Evolutionary conservation across 2,888 invertebrate genomes (phyloP).

Genomic region (Nemotelus pantherinus): DNA sequence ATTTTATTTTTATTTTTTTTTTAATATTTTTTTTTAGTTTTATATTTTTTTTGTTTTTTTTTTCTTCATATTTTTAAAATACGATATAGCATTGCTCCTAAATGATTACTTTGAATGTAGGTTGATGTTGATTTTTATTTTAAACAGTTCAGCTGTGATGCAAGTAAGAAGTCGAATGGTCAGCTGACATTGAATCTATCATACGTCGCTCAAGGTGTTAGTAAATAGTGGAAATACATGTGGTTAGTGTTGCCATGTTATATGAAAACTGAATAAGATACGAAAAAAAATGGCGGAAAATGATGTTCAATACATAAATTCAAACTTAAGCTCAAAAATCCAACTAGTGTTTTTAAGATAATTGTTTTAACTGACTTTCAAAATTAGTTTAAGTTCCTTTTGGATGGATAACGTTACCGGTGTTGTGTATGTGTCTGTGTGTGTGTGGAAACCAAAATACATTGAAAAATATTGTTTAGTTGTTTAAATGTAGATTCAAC

Average conservation of each 20-base stretch:
- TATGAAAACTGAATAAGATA: background rate
- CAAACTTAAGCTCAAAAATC: no score
- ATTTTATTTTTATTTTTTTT: conserved; percentile 42
- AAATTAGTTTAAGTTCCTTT: no score
- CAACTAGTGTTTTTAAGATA: no score
- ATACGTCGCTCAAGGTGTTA: conserved; percentile 16
- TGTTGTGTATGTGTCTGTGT: background rate
- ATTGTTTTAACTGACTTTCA: no score
- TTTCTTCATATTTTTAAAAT: conserved; percentile 50
- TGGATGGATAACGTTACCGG: no score
- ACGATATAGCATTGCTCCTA: conserved; percentile 53
- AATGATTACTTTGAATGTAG: conserved; percentile 35
- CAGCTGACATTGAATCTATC: conserved; percentile 15
- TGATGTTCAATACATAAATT: no score
- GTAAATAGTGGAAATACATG: conserved; percentile 30
- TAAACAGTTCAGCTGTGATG: background rate
- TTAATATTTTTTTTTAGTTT: conserved; percentile 48
- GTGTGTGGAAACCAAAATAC: conserved; percentile 5
- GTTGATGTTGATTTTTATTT: conserved; percentile 9
- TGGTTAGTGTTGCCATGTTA: background rate
- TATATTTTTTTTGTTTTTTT: conserved; percentile 49
- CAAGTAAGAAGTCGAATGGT: background rate
- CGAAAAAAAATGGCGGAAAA: no score
- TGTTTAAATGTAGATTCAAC: no score
- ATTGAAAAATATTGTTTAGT: background rate